These are phyloP conservation scores for Syrista parreyssii DNA, from an alignment of 2,888 invertebrate genomes.

Conservation along the genomic window DNA sequence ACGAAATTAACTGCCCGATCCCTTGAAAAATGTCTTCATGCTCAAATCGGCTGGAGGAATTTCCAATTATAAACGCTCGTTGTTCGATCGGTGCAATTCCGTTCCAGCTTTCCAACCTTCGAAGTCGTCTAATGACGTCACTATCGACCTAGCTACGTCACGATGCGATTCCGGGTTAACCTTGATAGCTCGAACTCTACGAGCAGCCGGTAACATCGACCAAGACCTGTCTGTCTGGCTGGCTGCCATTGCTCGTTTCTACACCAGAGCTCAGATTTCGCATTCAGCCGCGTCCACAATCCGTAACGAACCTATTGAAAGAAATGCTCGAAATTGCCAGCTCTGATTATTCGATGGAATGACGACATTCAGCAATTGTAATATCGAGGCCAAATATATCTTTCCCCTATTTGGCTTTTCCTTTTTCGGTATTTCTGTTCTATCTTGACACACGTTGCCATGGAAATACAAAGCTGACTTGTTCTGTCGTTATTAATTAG, in stretches of 20 bases:
- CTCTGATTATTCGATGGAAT: neutral
- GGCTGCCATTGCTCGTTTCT: neutral
- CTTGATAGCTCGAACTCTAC: slow-evolving; percentile 19
- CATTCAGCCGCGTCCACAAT: neutral
- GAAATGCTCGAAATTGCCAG: neutral
- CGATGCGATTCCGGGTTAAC: slow-evolving; percentile 29
- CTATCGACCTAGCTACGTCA: slow-evolving; percentile 35
- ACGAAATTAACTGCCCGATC: too few species aligned
- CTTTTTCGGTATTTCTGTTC: too few species aligned
- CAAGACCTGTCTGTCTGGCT: slow-evolving; percentile 4
- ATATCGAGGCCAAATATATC: too few species aligned
- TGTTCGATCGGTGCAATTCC: slow-evolving; percentile 6
- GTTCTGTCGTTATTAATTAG: too few species aligned
- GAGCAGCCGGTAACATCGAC: neutral
- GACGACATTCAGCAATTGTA: too few species aligned
- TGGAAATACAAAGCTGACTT: too few species aligned
- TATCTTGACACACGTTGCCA: too few species aligned
- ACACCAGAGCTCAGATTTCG: neutral
- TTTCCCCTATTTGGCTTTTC: too few species aligned
- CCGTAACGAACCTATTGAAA: neutral
- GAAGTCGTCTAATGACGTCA: slow-evolving; percentile 32
- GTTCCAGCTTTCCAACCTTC: slow-evolving; percentile 7
- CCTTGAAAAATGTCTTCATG: too few species aligned
- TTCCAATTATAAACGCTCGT: slow-evolving; percentile 18
- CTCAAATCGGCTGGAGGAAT: slow-evolving; percentile 4